Evolutionary conservation across 2,888 invertebrate genomes (phyloP).

Genomic region (Drosophila fungiperda): DNA sequence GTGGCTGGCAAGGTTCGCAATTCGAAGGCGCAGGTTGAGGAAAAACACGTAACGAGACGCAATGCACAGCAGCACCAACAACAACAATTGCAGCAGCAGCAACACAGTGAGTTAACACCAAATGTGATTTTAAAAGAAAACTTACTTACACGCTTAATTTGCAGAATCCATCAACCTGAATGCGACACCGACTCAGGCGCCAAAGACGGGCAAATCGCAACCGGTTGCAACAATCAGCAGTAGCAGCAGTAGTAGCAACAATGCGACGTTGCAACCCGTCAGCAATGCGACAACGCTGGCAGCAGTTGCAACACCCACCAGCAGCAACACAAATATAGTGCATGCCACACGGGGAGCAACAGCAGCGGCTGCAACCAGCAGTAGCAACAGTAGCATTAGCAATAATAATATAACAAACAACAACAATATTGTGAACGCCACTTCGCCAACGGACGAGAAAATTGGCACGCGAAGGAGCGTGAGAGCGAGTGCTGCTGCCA

Average conservation of each 20-base stretch:
- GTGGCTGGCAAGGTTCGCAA: slow-evolving; percentile 88
- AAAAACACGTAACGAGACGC: slow-evolving; percentile 60
- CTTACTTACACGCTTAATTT: not conserved
- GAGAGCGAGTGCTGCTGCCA: slow-evolving; percentile 84
- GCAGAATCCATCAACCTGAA: slow-evolving; percentile 45
- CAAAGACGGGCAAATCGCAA: slow-evolving; percentile 53
- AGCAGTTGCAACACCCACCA: slow-evolving; percentile 20
- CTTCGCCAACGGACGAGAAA: slow-evolving; percentile 84
- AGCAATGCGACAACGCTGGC: slow-evolving; percentile 21
- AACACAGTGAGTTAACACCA: slow-evolving; percentile 55
- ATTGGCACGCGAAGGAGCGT: slow-evolving; percentile 87
- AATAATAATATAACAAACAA: slow-evolving; percentile 38
- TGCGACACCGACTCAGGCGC: slow-evolving; percentile 32
- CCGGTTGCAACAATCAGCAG: slow-evolving; percentile 22
- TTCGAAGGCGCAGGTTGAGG: slow-evolving; percentile 75
- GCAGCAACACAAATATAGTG: slow-evolving; percentile 47
- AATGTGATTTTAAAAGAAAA: not conserved
- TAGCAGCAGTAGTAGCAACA: slow-evolving; percentile 32
- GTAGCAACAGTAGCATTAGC: slow-evolving; percentile 28
- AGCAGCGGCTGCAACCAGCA: slow-evolving; percentile 54
- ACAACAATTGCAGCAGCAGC: slow-evolving; percentile 54
- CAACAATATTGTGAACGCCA: slow-evolving; percentile 54
- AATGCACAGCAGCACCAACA: slow-evolving; percentile 56
- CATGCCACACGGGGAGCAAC: slow-evolving; percentile 79
- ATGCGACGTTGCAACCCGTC: slow-evolving; percentile 16